phyloP scores from a whole-genome alignment of 2,797 vertebrate genomes.

The Scolopax rusticola region DNA sequence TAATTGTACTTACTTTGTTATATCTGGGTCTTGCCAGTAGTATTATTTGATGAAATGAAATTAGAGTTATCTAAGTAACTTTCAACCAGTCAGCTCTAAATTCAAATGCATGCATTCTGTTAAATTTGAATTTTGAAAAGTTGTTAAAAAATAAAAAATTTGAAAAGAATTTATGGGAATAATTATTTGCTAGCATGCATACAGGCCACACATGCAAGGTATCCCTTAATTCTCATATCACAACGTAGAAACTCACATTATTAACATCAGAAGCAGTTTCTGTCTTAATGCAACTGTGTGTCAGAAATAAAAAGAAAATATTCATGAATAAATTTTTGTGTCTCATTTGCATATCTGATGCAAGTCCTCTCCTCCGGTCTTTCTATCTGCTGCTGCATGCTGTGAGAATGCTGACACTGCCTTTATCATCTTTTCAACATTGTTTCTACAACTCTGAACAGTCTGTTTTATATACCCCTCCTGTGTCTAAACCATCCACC shows the following conservation, averaged over 20 bases:
- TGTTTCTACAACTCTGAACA: not conserved
- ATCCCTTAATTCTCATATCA: not conserved
- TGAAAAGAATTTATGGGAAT: not conserved
- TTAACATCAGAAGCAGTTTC: not conserved
- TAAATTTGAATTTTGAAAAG: not conserved
- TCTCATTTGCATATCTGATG: not conserved
- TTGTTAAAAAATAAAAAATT: not conserved
- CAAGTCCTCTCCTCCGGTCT: not conserved
- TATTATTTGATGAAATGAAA: not conserved
- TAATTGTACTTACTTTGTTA: not conserved
- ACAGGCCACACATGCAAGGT: not conserved
- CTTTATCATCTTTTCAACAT: not conserved
- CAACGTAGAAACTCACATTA: not conserved
- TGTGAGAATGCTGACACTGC: not conserved
- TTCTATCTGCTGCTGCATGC: not conserved
- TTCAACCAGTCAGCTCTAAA: not conserved
- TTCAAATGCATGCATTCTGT: not conserved
- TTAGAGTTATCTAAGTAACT: not conserved
- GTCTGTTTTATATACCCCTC: not conserved
- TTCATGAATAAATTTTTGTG: not conserved
- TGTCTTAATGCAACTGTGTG: not conserved
- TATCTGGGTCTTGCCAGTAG: not conserved
- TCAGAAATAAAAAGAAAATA: not conserved
- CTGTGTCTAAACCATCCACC: not conserved
- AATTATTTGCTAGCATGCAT: not conserved